Evolutionary conservation across 2,113 vertebrate genomes (phyloP), one percentile per base, ranked within the genome.

Genomic region (Enhydra lutris): DNA sequence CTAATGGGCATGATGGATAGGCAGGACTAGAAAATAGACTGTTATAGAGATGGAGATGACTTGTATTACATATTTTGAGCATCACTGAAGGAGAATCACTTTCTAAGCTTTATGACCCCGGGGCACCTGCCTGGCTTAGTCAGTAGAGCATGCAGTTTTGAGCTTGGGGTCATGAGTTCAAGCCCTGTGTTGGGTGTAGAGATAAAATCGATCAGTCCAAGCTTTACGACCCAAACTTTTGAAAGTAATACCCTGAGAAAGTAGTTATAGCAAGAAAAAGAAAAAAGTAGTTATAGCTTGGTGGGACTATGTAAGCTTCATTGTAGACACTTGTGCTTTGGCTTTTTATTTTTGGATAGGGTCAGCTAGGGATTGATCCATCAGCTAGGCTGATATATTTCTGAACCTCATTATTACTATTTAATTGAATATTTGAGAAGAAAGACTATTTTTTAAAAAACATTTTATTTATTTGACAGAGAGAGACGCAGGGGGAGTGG

Each of bases 21-120:
- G 29, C 39, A 45, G 42, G 11, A 95, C 76, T 78, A 73, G 50
- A 91, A 95, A 91, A 81, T 20, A 93, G 57, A 90, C 65, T 93
- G 87, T 88, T 89, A 31, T 45, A 74, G 63, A 31, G 7, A 57
- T 42, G 20, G 74, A 81, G 71, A 79, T 92, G 39, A 87, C 42
- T 94, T 92, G 18, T 9, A 45, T 83, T 39, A 34, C 55, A 9
- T 39, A 36, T 89, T 95, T 93, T 96, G 82, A 97, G 47, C 89
- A 86, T 26, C 31, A 67, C 0, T 81, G 69, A 90, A 85, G 94
- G 24, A 94, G 6, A 74, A 13, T 94, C 6, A 82, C 20, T 91
- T 95, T 91, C 42, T 96, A 93, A 94, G 24, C 36, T 96, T 90
- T 95, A 85, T 95, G 50, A 55, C 24, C 7, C 57, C 82, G 81